These are phyloP conservation scores for Aphidius gifuensis DNA, from an alignment of 1,140 invertebrate species.

Conservation along the genomic window DNA sequence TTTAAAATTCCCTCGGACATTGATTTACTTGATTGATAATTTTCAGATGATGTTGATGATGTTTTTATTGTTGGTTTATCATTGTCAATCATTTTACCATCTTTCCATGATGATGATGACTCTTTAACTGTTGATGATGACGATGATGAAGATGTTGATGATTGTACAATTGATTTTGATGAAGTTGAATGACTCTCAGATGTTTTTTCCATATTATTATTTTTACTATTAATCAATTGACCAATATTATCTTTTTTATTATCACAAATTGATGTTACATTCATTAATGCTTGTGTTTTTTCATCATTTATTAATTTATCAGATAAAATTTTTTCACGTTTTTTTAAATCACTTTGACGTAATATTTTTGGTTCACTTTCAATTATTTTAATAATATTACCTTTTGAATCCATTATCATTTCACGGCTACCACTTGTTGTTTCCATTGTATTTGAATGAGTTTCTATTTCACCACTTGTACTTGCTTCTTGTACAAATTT, in stretches of 20 bases:
- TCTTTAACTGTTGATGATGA: conserved; percentile 11
- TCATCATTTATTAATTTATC: conserved; percentile 36
- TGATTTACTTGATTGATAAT: conserved; percentile 26
- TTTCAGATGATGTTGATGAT: conserved; percentile 36
- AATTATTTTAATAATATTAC: conserved; percentile 42
- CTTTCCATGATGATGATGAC: not conserved
- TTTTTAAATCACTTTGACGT: conserved; percentile 17
- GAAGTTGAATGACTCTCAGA: not conserved
- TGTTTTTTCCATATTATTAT: conserved; percentile 6
- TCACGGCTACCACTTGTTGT: conserved; percentile 40
- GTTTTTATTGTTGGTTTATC: conserved; percentile 7
- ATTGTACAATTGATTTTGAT: not conserved
- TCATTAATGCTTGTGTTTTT: conserved; percentile 28
- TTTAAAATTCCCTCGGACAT: conserved; percentile 31
- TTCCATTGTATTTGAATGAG: conserved; percentile 37
- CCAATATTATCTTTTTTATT: no score
- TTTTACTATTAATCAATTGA: no score
- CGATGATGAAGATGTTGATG: conserved; percentile 3
- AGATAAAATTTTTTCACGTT: conserved; percentile 27
- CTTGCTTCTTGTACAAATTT: conserved; percentile 39
- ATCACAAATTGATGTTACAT: conserved; percentile 13
- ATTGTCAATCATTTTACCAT: conserved; percentile 2
- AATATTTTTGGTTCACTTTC: conserved; percentile 31
- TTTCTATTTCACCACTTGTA: conserved; percentile 35
- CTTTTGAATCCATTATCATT: conserved; percentile 43